Percentiles rank a stretch among this genome's conserved stretches.
phyloP scores from a whole-genome alignment of 2,797 vertebrate genomes.

The Telmatherina bonti region DNA sequence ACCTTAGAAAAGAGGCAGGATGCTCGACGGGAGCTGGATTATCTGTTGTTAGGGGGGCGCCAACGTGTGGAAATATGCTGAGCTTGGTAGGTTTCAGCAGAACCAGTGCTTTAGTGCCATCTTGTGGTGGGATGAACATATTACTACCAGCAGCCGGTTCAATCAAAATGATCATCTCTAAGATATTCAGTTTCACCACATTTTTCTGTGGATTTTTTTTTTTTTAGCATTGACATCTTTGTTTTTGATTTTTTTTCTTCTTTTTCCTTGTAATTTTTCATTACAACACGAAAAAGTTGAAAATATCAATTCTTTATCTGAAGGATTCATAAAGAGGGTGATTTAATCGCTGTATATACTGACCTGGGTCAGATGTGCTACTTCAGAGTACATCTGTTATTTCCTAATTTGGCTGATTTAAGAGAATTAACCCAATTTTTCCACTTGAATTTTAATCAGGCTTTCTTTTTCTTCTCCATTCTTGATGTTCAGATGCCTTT shows the following conservation, averaged over 20 bases:
- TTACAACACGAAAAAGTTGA: not conserved
- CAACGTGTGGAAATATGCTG: too few relatives aligned
- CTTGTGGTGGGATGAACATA: not conserved
- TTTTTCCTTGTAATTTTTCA: not conserved
- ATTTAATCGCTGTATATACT: not conserved
- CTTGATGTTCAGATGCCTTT: conserved; percentile 16
- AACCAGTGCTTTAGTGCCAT: not conserved
- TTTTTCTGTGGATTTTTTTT: too few relatives aligned
- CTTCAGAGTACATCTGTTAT: not conserved
- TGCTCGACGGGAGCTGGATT: not conserved
- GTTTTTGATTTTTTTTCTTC: not conserved
- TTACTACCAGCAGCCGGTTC: not conserved
- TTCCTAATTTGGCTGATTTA: not conserved
- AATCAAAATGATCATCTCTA: too few relatives aligned
- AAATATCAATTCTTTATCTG: conserved; percentile 32
- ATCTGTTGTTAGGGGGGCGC: too few relatives aligned
- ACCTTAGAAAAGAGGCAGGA: not conserved
- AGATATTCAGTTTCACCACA: too few relatives aligned
- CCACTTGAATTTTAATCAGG: not conserved
- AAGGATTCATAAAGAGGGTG: conserved; percentile 35
- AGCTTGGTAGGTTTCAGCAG: too few relatives aligned
- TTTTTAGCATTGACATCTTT: not conserved
- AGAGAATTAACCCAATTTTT: not conserved
- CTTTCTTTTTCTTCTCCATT: not conserved
- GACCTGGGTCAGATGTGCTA: conserved; percentile 31